Conservation (phyloP, 2,113 vertebrate species). For the Clupea harengus region DNA sequence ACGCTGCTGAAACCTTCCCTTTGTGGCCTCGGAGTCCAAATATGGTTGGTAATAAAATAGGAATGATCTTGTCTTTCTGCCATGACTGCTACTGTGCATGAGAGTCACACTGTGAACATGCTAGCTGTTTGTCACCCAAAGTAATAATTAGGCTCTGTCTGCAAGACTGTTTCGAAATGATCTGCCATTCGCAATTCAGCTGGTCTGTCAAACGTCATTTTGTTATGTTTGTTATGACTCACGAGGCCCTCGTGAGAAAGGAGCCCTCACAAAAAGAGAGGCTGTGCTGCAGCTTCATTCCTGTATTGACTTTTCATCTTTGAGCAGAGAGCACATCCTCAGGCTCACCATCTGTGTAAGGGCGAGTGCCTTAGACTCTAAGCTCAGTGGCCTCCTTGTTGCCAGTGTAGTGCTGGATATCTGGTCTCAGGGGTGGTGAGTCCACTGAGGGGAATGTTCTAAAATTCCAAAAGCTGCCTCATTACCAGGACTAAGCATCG, state of each 20-base stretch:
- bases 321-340: background rate
- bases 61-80: background rate
- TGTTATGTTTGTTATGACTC: background rate
- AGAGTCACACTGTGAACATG: background rate
- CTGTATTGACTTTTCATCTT: background rate
- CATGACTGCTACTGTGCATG: background rate
- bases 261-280: background rate
- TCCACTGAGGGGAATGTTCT: conserved; percentile 36
- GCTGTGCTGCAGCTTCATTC: background rate
- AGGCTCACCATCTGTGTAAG: background rate
- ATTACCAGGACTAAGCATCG: conserved; percentile 43
- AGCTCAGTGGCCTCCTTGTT: background rate
- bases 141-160: background rate
- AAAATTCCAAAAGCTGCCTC: conserved; percentile 35
- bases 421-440: background rate
- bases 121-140: background rate
- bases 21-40: background rate
- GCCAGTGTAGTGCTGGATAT: background rate
- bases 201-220: background rate
- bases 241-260: background rate
- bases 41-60: background rate
- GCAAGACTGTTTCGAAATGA: background rate
- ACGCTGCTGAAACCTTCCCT: background rate
- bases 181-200: background rate
- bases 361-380: background rate